These are phyloP conservation scores for Phortica okadai DNA, from an alignment of 2,888 invertebrate species.

Conservation along the genomic window DNA sequence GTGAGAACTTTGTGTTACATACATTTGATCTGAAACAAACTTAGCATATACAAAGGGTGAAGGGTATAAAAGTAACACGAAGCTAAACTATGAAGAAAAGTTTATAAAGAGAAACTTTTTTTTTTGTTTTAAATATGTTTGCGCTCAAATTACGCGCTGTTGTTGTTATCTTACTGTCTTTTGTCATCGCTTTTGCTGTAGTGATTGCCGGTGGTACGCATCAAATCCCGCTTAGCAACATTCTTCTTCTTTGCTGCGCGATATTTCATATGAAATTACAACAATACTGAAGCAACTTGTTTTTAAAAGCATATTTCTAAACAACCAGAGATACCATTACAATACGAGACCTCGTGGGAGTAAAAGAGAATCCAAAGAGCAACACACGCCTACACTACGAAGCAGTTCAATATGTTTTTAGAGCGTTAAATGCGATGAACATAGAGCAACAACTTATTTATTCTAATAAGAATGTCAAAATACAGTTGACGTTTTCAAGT, in stretches of 20 bases:
- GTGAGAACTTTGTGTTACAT: no score
- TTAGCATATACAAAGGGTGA: no score
- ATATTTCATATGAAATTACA: slow-evolving; percentile 31
- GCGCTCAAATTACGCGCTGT: not conserved
- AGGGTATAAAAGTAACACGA: no score
- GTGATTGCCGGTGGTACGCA: slow-evolving; percentile 26
- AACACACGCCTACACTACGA: not conserved
- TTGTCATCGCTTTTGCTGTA: slow-evolving; percentile 8
- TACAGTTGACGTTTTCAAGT: no score
- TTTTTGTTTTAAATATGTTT: no score
- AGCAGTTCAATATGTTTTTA: no score
- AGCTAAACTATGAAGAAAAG: no score
- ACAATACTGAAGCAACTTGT: not conserved
- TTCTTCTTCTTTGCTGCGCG: slow-evolving; percentile 41
- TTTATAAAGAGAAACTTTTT: no score
- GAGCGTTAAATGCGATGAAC: no score
- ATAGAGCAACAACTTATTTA: no score
- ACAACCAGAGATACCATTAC: not conserved
- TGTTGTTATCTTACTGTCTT: not conserved
- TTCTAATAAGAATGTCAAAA: no score
- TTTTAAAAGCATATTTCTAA: not conserved
- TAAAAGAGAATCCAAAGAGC: not conserved
- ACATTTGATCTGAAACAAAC: no score
- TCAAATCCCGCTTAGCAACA: slow-evolving; percentile 60
- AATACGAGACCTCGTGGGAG: not conserved